Conservation (phyloP, 2,797 vertebrate genomes). For the Artibeus jamaicensis region DNA sequence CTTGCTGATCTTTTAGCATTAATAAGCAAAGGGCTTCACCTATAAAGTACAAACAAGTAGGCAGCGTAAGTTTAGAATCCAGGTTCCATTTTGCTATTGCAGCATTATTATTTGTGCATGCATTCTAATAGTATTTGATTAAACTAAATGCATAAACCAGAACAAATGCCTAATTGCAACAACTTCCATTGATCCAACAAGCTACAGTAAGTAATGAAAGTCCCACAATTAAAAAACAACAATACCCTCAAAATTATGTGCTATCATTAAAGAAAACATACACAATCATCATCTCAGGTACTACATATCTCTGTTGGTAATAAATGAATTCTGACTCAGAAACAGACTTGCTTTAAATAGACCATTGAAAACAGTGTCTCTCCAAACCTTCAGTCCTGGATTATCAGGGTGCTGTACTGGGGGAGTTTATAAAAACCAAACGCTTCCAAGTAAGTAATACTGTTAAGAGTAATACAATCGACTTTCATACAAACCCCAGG, state of each 20-base stretch:
- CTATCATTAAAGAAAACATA: conserved; percentile 52
- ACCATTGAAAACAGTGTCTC: conserved; percentile 54
- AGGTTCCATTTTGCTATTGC: conserved; percentile 43
- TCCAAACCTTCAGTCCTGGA: conserved; percentile 50
- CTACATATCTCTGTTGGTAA: conserved; percentile 48
- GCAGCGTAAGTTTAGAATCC: conserved; percentile 35
- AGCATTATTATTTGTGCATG: conserved; percentile 15
- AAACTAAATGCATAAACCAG: conserved; percentile 29
- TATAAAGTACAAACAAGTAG: conserved; percentile 16
- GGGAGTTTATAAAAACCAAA: conserved; percentile 65
- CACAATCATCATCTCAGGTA: conserved; percentile 57
- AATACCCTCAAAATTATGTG: conserved; percentile 58
- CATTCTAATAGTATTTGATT: conserved; percentile 32
- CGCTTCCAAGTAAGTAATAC: conserved; percentile 60
- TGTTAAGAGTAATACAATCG: conserved; percentile 61
- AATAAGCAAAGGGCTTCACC: conserved; percentile 30
- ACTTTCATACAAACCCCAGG: conserved; percentile 49
- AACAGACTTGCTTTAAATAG: conserved; percentile 67
- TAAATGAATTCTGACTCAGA: conserved; percentile 65
- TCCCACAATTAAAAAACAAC: conserved; percentile 49
- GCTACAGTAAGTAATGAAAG: conserved; percentile 42
- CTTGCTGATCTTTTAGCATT: conserved; percentile 24
- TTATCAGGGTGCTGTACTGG: conserved; percentile 50
- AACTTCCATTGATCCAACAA: conserved; percentile 41
- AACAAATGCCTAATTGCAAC: conserved; percentile 40